Evolutionary conservation across 2,888 invertebrate genomes (phyloP).

Genomic region (Listrodromus nycthemerus): DNA sequence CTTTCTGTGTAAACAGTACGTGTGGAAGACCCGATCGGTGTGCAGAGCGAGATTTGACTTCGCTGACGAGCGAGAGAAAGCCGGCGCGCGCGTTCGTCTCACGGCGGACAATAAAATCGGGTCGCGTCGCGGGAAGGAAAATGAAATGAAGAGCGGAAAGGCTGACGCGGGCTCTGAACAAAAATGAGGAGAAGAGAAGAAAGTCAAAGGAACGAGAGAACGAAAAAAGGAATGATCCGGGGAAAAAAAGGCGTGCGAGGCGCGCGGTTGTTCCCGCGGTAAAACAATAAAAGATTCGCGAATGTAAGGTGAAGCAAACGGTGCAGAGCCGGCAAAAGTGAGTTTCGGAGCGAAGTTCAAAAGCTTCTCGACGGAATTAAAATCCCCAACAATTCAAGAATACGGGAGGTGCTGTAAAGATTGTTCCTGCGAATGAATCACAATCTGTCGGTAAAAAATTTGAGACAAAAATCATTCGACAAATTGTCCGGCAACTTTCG

Average conservation of each 20-base stretch:
- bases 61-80: background rate
- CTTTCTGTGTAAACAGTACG: constrained; percentile 3
- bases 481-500: too few species aligned
- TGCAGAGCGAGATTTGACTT: constrained; percentile 27
- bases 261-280: constrained; percentile 32
- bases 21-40: constrained; percentile 33
- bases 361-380: too few species aligned
- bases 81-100: background rate
- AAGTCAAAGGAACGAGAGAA: background rate
- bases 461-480: too few species aligned
- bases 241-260: background rate
- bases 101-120: constrained; percentile 44
- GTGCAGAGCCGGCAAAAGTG: too few species aligned
- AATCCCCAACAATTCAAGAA: too few species aligned
- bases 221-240: constrained; percentile 17
- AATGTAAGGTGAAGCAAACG: too few species aligned
- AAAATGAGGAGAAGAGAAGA: background rate
- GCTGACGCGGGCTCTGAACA: background rate
- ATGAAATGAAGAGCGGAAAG: constrained; percentile 29
- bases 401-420: too few species aligned
- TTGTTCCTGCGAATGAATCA: too few species aligned
- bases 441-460: too few species aligned
- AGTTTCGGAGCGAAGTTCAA: too few species aligned
- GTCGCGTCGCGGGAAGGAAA: constrained; percentile 32
- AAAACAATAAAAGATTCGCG: too few species aligned